A percentile compares a stretch with the other conserved stretches of the same genome.
Conservation (phyloP, 2,888 invertebrate genomes). For the Ametastegia equiseti region DNA sequence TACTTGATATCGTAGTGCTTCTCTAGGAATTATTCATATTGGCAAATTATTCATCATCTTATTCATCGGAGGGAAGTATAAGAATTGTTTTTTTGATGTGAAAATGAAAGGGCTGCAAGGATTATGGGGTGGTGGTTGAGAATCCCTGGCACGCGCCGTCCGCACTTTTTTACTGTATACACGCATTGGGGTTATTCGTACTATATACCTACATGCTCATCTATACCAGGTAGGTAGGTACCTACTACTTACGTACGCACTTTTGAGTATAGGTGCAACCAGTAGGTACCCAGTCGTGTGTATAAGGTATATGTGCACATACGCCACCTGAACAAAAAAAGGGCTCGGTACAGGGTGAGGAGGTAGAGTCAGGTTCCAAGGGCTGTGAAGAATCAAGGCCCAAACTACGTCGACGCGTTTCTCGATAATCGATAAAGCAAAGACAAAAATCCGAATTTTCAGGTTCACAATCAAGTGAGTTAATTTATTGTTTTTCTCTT, state of each 20-base stretch:
- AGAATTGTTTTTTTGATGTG: neutral
- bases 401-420: constrained; percentile 13
- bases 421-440: neutral
- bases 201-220: neutral
- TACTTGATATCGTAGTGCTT: too few relatives aligned
- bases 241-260: neutral
- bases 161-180: constrained; percentile 20
- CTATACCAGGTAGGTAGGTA: too few relatives aligned
- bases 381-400: constrained; percentile 45
- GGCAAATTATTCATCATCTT: too few relatives aligned
- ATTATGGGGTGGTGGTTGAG: neutral
- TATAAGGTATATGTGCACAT: too few relatives aligned
- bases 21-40: too few relatives aligned
- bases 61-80: neutral
- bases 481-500: neutral
- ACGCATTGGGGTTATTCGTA: constrained; percentile 24
- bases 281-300: neutral
- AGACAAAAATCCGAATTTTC: neutral
- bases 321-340: constrained; percentile 26
- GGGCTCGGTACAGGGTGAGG: neutral
- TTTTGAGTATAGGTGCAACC: neutral
- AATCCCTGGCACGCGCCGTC: constrained; percentile 44
- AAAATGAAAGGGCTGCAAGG: neutral
- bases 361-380: constrained; percentile 41
- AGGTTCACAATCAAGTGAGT: neutral